Evolutionary conservation across 2,797 vertebrate genomes (phyloP), one percentile per base, ranked within the genome.

Genomic region (Otolemur crassicaudatus): DNA sequence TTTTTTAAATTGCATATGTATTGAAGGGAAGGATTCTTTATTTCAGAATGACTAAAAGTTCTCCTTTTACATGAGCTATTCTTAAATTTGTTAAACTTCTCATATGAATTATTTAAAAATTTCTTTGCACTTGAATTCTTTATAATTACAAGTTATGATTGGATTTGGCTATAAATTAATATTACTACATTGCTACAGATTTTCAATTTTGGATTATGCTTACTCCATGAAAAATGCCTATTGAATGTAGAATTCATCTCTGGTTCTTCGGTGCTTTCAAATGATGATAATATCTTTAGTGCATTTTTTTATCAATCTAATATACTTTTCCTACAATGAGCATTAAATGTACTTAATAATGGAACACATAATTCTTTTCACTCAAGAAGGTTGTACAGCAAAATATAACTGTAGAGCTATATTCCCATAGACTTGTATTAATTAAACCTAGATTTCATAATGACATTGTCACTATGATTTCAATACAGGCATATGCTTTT

Each of bases 131-230:
- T 94, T 90, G 96, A 96, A 11, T 29, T 37, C 61, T 80, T 94
- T 97, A 72, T 80, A 93, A 96, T 89, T 63, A 27, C 40, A 91
- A 97, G 97, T 97, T 95, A 94, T 70, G n/a, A 7, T 92, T 94
- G 19, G 16, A 96, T 98, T 97, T 98, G 3, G 11, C 20, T 91
- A 80, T 95, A 98, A 95, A 97, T 92, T 94, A 95, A 46, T 46
- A 92, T 95, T 97, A 96, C 17, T 27, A 46, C 67, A 84, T 90
- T 96, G 46, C 9, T 95, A 76, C 94, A 95, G 14, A 87, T 94
- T 97, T 98, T 97, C 20, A 91, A 34, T 11, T 98, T 95, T 92
- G 40, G 27, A 94, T 96, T 97, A 95, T 91, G 2, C 0, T 76
- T 80, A 90, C 84, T 9, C 0, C 73, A 93, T 96, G 12, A 34